These are phyloP conservation scores for Nesoenas mayeri DNA, from an alignment of 2,113 vertebrate genomes.

Conservation along the genomic window DNA sequence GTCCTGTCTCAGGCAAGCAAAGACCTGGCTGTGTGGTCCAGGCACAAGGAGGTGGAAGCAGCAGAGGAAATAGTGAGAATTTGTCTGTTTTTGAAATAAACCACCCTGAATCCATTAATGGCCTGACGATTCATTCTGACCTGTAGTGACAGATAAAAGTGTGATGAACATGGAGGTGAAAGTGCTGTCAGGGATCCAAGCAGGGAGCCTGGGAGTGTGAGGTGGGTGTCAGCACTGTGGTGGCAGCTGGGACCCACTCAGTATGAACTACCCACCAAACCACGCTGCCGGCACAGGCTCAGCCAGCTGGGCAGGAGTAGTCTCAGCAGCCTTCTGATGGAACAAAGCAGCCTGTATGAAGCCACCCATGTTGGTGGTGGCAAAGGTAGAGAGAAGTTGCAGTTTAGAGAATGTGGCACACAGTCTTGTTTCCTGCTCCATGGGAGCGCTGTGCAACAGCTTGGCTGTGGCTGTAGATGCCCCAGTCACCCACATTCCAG, in stretches of 20 bases:
- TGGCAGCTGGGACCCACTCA: accelerated
- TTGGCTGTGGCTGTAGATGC: accelerated
- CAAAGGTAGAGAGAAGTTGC: not conserved
- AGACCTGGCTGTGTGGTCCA: not conserved
- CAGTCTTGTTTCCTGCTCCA: accelerated
- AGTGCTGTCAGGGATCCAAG: accelerated
- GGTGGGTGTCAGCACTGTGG: accelerated
- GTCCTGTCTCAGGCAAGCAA: not conserved
- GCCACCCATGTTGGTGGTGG: not conserved
- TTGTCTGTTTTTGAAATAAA: not conserved
- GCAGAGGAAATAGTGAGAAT: not conserved
- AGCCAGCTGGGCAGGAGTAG: not conserved
- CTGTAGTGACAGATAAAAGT: not conserved
- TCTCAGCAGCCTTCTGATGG: not conserved
- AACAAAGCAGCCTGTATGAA: not conserved
- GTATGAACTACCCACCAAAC: accelerated
- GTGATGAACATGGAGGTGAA: accelerated
- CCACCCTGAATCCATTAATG: not conserved
- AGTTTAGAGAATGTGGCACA: not conserved
- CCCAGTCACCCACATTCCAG: accelerated
- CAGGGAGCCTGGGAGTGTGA: not conserved
- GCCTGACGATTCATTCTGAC: not conserved
- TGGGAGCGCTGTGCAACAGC: accelerated
- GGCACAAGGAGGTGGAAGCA: not conserved
- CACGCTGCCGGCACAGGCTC: accelerated